phyloP scores from a whole-genome alignment of 2,797 vertebrate genomes.

The Silurus lanzhouensis region DNA sequence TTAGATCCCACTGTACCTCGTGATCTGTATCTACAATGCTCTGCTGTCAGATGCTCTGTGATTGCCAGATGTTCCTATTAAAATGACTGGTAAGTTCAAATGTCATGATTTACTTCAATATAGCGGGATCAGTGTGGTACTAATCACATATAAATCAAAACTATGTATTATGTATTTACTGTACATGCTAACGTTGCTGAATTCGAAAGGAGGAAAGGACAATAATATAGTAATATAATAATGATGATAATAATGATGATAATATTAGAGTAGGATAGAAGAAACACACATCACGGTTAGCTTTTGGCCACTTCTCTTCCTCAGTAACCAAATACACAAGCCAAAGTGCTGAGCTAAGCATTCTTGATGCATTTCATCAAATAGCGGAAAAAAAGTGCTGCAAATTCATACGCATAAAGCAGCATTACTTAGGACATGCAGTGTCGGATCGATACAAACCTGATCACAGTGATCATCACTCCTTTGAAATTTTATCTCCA shows the following conservation, averaged over 20 bases:
- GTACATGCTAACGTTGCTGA: not conserved
- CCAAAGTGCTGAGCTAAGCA: conserved; percentile 12
- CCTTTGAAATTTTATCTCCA: not conserved
- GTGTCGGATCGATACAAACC: not conserved
- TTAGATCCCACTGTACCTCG: not conserved
- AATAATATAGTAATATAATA: too few species aligned
- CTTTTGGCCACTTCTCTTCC: not conserved
- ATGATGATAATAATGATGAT: too few species aligned
- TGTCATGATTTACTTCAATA: not conserved
- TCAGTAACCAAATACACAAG: not conserved
- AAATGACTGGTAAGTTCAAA: not conserved
- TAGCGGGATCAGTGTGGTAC: not conserved
- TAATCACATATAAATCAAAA: not conserved
- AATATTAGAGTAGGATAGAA: too few species aligned
- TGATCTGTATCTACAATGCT: not conserved
- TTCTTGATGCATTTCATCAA: conserved; percentile 18
- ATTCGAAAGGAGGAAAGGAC: too few species aligned
- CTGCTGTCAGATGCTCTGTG: not conserved
- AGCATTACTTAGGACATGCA: not conserved
- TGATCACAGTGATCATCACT: not conserved
- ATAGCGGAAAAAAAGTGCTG: not conserved
- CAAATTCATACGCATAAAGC: not conserved
- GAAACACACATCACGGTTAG: not conserved
- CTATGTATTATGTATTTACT: not conserved
- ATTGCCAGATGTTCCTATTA: not conserved